Percentiles rank a stretch among this genome's conserved stretches.
phyloP scores from a whole-genome alignment of 2,113 vertebrate genomes.

The Boulengeromyrus knoepffleri region DNA sequence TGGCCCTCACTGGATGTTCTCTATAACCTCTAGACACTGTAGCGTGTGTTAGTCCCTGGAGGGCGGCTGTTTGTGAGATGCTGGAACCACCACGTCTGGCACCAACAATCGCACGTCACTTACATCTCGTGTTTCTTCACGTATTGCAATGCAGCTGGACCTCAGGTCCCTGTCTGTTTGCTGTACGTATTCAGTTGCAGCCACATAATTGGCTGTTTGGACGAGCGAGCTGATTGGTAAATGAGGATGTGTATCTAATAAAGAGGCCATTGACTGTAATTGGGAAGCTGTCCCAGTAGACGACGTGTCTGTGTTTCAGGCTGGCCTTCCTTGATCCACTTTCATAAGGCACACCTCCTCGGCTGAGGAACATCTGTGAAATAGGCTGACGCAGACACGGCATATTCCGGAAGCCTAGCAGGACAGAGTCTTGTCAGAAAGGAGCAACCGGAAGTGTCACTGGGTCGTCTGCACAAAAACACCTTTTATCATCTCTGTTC shows the following conservation, averaged over 20 bases:
- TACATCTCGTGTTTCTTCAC: neutral
- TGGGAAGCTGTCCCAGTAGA: neutral
- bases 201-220: neutral
- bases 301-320: neutral
- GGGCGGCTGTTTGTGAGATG: neutral
- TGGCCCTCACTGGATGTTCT: neutral
- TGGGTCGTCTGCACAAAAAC: neutral
- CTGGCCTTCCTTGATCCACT: neutral
- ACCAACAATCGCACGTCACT: neutral
- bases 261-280: neutral
- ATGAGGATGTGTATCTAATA: neutral
- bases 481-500: neutral
- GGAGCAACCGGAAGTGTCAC: neutral
- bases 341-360: conserved; percentile 3
- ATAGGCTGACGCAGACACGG: neutral
- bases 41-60: neutral
- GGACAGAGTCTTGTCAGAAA: neutral
- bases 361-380: neutral
- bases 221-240: neutral
- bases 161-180: neutral
- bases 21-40: neutral
- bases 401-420: neutral
- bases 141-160: neutral
- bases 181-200: neutral
- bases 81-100: neutral